Evolutionary conservation across 1,140 invertebrate species (phyloP).

Genomic region (Polypedilum pembai): DNA sequence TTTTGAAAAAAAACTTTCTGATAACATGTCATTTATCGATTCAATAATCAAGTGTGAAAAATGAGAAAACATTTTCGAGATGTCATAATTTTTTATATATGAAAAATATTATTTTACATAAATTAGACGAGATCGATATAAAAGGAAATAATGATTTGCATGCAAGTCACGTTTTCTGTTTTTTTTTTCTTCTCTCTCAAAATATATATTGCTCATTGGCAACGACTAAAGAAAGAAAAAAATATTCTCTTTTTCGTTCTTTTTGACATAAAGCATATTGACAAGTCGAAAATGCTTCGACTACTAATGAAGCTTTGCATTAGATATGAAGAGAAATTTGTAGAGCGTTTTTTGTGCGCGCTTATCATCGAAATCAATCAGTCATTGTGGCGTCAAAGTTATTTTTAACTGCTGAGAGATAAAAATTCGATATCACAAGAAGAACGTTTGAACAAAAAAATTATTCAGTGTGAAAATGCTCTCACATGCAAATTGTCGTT

Average conservation of each 20-base stretch:
- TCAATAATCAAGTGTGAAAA: background rate
- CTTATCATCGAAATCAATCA: slow-evolving; percentile 5
- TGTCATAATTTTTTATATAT: slow-evolving; percentile 16
- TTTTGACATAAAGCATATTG: slow-evolving; percentile 18
- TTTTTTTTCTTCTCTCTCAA: background rate
- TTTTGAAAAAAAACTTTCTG: too few relatives aligned
- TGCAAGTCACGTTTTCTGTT: slow-evolving; percentile 3
- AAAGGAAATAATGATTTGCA: slow-evolving; percentile 4
- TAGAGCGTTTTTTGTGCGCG: background rate
- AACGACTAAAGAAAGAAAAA: background rate
- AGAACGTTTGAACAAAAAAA: background rate
- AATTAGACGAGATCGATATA: slow-evolving; percentile 11
- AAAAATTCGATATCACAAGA: background rate
- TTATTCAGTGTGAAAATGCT: too few relatives aligned
- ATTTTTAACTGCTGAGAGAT: background rate
- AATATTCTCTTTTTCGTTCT: background rate
- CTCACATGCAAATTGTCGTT: too few relatives aligned
- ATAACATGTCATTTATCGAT: background rate
- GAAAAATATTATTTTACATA: slow-evolving; percentile 5
- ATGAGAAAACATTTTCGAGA: slow-evolving; percentile 3
- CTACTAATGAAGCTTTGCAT: slow-evolving; percentile 17
- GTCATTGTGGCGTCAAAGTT: slow-evolving; percentile 3
- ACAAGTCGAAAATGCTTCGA: slow-evolving; percentile 16
- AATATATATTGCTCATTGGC: background rate
- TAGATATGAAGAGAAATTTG: background rate